Conservation (phyloP, 1,140 invertebrate species). For the Glossosoma conforme region DNA sequence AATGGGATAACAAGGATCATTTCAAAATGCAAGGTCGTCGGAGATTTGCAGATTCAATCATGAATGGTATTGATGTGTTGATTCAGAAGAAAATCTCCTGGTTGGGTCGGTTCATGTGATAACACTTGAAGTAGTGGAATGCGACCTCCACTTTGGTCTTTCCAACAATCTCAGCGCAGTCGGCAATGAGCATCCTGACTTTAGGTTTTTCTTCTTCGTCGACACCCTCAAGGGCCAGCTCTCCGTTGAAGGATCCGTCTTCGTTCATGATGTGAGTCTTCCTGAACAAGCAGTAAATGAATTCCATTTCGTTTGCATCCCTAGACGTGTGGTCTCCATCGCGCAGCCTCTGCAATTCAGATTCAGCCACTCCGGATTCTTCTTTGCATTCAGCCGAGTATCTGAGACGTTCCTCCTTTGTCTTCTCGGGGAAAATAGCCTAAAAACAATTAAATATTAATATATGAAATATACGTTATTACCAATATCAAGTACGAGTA, state of each 20-base stretch:
- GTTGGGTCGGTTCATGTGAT: constrained; percentile 13
- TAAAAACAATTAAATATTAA: too few relatives aligned
- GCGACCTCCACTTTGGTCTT: neutral
- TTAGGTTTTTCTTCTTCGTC: neutral
- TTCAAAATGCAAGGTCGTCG: too few relatives aligned
- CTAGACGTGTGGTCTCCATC: constrained; percentile 15
- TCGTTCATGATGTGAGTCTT: constrained; percentile 17
- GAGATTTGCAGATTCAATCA: too few relatives aligned
- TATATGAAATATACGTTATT: too few relatives aligned
- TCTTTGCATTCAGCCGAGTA: constrained; percentile 14
- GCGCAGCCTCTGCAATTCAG: constrained; percentile 13
- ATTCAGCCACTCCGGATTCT: constrained; percentile 18
- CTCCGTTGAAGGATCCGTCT: constrained; percentile 21
- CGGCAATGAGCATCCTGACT: constrained; percentile 14
- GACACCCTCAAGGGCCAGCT: constrained; percentile 12
- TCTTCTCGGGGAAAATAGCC: constrained; percentile 21
- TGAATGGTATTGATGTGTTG: too few relatives aligned
- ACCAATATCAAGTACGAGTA: too few relatives aligned
- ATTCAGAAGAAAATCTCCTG: constrained; percentile 8
- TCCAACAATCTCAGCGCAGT: neutral
- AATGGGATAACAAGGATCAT: too few relatives aligned
- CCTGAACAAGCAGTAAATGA: constrained; percentile 23
- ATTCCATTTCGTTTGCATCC: constrained; percentile 15
- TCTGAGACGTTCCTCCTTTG: constrained; percentile 17
- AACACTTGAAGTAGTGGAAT: constrained; percentile 18